These are phyloP conservation scores for Pygocentrus nattereri DNA, from an alignment of 2,797 vertebrate genomes.

Conservation along the genomic window DNA sequence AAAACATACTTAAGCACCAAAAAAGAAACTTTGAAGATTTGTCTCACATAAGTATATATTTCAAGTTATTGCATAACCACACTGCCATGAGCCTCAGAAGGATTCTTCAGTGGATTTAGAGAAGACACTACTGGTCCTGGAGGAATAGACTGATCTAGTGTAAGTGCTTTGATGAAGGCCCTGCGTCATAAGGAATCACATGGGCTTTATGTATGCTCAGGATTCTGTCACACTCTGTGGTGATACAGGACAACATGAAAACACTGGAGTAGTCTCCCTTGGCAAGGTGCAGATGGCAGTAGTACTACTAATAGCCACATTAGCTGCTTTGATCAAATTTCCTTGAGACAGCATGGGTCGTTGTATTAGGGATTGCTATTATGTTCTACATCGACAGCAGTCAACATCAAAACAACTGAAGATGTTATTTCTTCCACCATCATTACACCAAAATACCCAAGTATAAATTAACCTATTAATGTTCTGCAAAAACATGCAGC, in stretches of 20 bases:
- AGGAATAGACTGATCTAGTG: neutral
- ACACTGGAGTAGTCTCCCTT: neutral
- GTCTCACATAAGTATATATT: conserved; percentile 7
- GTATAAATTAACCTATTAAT: neutral
- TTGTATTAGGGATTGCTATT: neutral
- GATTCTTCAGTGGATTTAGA: neutral
- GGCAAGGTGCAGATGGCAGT: neutral
- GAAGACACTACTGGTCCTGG: neutral
- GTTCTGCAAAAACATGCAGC: too few relatives aligned
- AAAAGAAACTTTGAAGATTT: neutral
- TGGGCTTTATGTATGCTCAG: neutral
- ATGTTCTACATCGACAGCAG: neutral
- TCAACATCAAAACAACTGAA: neutral
- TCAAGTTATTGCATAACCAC: neutral
- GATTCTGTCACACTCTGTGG: neutral
- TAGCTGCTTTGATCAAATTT: conserved; percentile 16
- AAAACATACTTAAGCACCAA: neutral
- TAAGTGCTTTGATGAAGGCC: conserved; percentile 15
- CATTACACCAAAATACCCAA: neutral
- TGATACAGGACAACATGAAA: neutral
- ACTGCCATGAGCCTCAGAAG: neutral
- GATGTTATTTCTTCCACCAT: neutral
- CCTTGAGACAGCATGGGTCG: neutral
- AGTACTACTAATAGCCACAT: conserved; percentile 1
- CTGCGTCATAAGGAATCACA: conserved; percentile 5